These are phyloP conservation scores for Malurus alboscapulatus DNA, from an alignment of 2,113 vertebrate species.

Conservation along the genomic window DNA sequence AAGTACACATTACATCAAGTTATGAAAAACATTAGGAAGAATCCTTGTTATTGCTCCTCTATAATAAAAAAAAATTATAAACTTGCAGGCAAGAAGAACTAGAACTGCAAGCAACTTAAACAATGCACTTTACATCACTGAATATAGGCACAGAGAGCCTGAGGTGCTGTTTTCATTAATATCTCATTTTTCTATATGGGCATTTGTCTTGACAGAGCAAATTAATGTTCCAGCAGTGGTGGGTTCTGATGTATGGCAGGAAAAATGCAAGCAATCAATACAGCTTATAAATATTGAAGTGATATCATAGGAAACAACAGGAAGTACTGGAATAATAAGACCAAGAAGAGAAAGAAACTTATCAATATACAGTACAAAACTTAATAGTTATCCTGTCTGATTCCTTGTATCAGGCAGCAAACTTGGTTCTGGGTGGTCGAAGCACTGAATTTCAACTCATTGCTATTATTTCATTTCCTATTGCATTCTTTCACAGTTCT, in stretches of 20 bases:
- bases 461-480: neutral
- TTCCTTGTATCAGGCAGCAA: neutral
- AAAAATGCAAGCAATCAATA: neutral
- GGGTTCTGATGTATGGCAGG: neutral
- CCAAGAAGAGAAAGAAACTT: neutral
- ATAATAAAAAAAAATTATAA: neutral
- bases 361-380: neutral
- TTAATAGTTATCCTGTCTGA: neutral
- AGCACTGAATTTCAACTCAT: neutral
- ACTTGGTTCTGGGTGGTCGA: neutral
- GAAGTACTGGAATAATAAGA: neutral
- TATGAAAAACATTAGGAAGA: neutral
- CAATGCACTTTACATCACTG: neutral
- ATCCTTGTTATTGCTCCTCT: neutral
- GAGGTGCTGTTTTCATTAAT: slow-evolving; percentile 2
- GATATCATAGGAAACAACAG: neutral
- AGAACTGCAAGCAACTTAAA: neutral
- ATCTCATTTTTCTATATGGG: neutral
- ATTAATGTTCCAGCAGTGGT: neutral
- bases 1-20: neutral
- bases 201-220: neutral
- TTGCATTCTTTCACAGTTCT: neutral
- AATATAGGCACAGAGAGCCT: neutral
- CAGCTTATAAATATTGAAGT: slow-evolving; percentile 13
- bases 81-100: neutral